Percentiles rank a stretch among this genome's conserved stretches.
These are phyloP conservation scores for Butorides virescens DNA, from an alignment of 2,113 vertebrate genomes.

Conservation along the genomic window DNA sequence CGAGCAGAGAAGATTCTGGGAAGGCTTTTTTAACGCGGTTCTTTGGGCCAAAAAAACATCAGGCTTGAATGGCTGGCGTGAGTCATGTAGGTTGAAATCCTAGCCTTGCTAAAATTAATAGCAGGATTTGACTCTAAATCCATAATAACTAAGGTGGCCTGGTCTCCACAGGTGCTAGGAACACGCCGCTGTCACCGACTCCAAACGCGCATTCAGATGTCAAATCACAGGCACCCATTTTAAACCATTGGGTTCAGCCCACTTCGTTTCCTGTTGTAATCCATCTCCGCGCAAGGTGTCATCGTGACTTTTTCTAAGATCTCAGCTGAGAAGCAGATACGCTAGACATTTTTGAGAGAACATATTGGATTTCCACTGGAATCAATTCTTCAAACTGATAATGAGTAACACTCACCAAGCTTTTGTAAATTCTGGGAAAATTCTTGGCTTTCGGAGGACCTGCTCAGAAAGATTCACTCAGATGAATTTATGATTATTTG, in stretches of 20 bases:
- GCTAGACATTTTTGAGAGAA: background rate
- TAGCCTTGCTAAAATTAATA: background rate
- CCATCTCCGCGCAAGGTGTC: background rate
- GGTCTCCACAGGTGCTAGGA: background rate
- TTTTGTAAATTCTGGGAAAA: background rate
- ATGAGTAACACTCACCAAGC: background rate
- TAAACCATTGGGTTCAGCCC: background rate
- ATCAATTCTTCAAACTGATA: slow-evolving; percentile 3
- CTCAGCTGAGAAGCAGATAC: background rate
- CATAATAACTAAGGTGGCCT: background rate
- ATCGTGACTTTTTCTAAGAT: background rate
- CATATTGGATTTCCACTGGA: background rate
- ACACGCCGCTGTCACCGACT: background rate
- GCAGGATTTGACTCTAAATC: background rate
- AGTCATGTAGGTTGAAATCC: background rate
- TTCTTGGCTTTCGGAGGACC: background rate
- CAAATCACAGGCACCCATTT: background rate
- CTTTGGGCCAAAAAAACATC: background rate
- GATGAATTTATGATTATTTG: background rate
- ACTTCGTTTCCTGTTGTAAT: slow-evolving; percentile 25
- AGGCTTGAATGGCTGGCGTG: background rate
- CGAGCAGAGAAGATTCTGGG: background rate
- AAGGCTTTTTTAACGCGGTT: background rate
- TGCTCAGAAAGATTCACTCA: background rate
- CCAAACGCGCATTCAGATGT: background rate